Base-by-base conservation (phyloP, 2,113 vertebrate species). In the Grammomys surdaster region DNA sequence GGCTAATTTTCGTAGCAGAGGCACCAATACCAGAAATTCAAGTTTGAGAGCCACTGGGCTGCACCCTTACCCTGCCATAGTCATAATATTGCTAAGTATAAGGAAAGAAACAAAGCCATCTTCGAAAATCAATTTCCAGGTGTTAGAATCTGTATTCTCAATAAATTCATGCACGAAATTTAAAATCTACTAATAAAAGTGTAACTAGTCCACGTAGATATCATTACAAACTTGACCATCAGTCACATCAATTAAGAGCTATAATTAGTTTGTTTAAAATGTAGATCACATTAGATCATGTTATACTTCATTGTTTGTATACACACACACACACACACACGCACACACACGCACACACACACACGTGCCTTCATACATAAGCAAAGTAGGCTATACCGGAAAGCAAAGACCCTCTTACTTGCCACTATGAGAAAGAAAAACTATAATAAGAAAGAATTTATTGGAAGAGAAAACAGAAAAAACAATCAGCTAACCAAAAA, bases 81-180 rank as follows among this genome's bases (percentile, higher is more conserved):
- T 63, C 60, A 82, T 67, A 80, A 43, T 43, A 63, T 17, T 73
- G 24, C 51, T 67, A 28, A 78, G 5, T 40, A 36, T 60, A 70
- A 46, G 26, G 16, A 90, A 1, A 3, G 33, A 90, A 90, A 48
- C n/a, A 92, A 92, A 84, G 14, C 63, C 24, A 48, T 88, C 65
- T 88, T 51, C 3, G 81, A 94, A 96, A 69, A 20, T 90, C 60
- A 92, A n/a, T 75, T 93, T 26, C 70, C 70, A 63, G 43, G 48
- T 88, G 51, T 93, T 85, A 85, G 94, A 84, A 60, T 20, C 22
- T 72, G 4, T 40, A 84, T 91, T 96, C 86, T 91, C 63, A 93
- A 36, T 40, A 92, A 77, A 93, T 65, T 94, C 85, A 43, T 43
- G 81, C 88, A 56, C 17, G 80, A 97, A 95, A 56, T 85, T 22